These are phyloP conservation scores for Baronia brevicornis DNA, from an alignment of 2,888 invertebrate species.

Conservation along the genomic window DNA sequence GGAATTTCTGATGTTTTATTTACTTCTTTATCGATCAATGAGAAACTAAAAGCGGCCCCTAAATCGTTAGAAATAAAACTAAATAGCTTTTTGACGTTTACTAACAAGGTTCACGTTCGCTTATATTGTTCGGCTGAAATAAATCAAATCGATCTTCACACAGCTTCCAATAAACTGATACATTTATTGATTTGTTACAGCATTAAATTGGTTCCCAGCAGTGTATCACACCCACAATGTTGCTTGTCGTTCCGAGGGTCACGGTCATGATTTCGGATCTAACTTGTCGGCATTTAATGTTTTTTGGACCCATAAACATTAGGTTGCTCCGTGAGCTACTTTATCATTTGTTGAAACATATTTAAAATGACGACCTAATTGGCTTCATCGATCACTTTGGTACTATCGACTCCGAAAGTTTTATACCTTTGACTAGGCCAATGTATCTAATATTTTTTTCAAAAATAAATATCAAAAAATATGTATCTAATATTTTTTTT, in stretches of 20 bases:
- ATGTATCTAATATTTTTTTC: too few species aligned
- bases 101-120: constrained; percentile 66
- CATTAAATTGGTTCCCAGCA: constrained; percentile 72
- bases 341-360: too few species aligned
- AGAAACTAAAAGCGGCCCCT: constrained; percentile 4
- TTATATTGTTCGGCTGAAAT: constrained; percentile 58
- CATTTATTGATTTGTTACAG: constrained; percentile 76
- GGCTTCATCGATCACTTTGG: too few species aligned
- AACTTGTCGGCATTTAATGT: constrained; percentile 13
- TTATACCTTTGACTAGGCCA: too few species aligned
- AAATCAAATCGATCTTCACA: constrained; percentile 71
- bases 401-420: too few species aligned
- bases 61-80: constrained; percentile 8
- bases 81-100: constrained; percentile 58
- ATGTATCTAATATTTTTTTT: too few species aligned
- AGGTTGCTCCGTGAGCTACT: too few species aligned
- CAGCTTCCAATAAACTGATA: constrained; percentile 74
- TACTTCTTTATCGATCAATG: not conserved
- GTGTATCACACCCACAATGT: constrained; percentile 50
- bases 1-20: too few species aligned
- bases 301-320: constrained; percentile 10
- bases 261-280: constrained; percentile 41
- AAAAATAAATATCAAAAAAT: too few species aligned
- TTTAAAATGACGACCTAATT: too few species aligned
- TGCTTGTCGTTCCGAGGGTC: constrained; percentile 34